Evolutionary conservation across 2,113 vertebrate species (phyloP).

Genomic region (Lagopus muta): DNA sequence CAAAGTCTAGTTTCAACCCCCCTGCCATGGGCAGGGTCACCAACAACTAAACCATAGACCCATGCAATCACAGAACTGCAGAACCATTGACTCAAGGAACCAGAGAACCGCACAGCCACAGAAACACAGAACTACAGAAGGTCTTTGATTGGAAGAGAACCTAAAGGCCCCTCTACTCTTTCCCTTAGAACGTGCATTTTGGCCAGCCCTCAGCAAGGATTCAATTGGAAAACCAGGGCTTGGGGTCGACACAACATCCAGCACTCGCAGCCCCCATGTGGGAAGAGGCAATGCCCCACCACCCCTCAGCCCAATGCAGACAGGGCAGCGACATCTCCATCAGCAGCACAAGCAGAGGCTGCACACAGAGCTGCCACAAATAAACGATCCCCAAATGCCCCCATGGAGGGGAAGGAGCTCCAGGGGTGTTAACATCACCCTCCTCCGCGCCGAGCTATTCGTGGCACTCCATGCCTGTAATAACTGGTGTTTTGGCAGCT

Average conservation of each 20-base stretch:
- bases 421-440: neutral
- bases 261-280: fast-evolving
- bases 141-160: neutral
- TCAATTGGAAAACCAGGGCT: neutral
- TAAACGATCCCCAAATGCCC: neutral
- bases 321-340: neutral
- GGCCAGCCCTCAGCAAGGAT: neutral
- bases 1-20: too few relatives aligned
- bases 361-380: neutral
- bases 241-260: neutral
- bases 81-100: too few relatives aligned
- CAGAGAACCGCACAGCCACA: too few relatives aligned
- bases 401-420: neutral
- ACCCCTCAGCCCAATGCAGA: neutral
- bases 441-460: neutral
- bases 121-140: too few relatives aligned
- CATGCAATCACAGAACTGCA: too few relatives aligned
- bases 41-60: too few relatives aligned
- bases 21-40: too few relatives aligned
- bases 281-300: fast-evolving
- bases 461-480: constrained; percentile 56
- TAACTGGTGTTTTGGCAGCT: constrained; percentile 80
- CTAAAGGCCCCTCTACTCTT: neutral
- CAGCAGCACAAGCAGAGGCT: neutral
- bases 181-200: fast-evolving